Evolutionary conservation across 2,888 invertebrate genomes (phyloP).

Genomic region (Ophion ellenae): DNA sequence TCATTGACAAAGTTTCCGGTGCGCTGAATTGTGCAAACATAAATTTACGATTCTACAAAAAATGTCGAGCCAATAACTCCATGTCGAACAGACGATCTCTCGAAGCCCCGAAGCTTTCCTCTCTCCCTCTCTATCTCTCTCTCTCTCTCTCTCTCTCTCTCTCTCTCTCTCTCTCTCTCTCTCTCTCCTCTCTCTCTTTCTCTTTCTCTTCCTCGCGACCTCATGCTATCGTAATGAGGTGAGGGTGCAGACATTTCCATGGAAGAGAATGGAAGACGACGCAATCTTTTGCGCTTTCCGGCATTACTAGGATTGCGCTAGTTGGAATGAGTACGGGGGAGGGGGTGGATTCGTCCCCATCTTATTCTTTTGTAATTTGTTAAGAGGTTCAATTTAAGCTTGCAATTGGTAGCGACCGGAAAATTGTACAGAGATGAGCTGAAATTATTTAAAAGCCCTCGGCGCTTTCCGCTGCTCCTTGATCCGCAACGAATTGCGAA

Average conservation of each 20-base stretch:
- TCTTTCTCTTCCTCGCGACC: constrained; percentile 3
- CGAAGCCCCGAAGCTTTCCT: constrained; percentile 18
- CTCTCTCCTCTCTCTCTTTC: constrained; percentile 9
- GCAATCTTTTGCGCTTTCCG: constrained; percentile 65
- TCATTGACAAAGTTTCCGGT: constrained; percentile 63
- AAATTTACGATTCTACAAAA: constrained; percentile 62
- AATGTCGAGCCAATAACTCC: constrained; percentile 61
- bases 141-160: constrained; percentile 16
- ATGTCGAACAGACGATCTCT: constrained; percentile 33
- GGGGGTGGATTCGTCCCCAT: constrained; percentile 60
- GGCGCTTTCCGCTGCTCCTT: constrained; percentile 19
- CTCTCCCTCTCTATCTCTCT: background rate
- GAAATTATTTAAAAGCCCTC: constrained; percentile 67
- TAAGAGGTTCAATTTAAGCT: constrained; percentile 67
- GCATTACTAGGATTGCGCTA: constrained; percentile 56
- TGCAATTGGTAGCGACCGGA: constrained; percentile 63
- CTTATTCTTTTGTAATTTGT: constrained; percentile 64
- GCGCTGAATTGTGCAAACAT: constrained; percentile 60
- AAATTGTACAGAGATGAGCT: constrained; percentile 62
- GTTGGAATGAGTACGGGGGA: constrained; percentile 24
- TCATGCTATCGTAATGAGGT: constrained; percentile 67
- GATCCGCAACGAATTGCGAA: constrained; percentile 32
- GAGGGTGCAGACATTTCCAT: constrained; percentile 61
- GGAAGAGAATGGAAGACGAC: constrained; percentile 66
- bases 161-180: background rate